phyloP scores from a whole-genome alignment of 2,888 invertebrate genomes.

The Penaeus monodon region DNA sequence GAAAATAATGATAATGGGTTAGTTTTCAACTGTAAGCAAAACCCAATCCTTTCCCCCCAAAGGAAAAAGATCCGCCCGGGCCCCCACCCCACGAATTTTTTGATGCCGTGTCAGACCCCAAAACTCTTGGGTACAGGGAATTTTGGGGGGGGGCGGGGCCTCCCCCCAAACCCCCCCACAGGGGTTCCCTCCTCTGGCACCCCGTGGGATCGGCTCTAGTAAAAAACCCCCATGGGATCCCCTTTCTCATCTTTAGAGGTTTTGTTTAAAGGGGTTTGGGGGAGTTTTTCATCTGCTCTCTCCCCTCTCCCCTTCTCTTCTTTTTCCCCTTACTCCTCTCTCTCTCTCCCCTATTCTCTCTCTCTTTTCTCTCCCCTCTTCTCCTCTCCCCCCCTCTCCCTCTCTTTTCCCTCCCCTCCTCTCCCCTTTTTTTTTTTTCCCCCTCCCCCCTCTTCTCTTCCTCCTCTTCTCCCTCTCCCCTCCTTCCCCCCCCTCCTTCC shows the following conservation, averaged over 20 bases:
- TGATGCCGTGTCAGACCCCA: slow-evolving; percentile 70
- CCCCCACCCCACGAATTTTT: slow-evolving; percentile 63
- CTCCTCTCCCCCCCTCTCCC: no score
- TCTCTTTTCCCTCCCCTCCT: neutral
- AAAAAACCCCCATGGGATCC: slow-evolving; percentile 58
- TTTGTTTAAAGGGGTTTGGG: slow-evolving; percentile 1
- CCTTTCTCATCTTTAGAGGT: slow-evolving; percentile 53
- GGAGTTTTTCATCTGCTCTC: neutral
- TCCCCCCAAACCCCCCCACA: slow-evolving; percentile 67
- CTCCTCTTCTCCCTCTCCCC: no score
- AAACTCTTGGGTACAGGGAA: slow-evolving; percentile 64
- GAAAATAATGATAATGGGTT: no score
- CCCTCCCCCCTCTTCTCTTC: no score
- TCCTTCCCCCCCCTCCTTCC: no score
- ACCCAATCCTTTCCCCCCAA: no score
- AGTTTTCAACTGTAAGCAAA: no score
- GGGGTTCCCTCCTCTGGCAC: slow-evolving; percentile 71
- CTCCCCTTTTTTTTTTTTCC: neutral
- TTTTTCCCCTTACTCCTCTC: neutral
- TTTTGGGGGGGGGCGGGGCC: slow-evolving; percentile 43
- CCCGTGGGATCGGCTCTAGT: slow-evolving; percentile 58
- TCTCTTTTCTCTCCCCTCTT: neutral
- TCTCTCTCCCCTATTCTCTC: no score
- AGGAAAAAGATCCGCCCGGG: slow-evolving; percentile 43
- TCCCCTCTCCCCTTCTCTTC: neutral